phyloP scores from a whole-genome alignment of 2,888 invertebrate genomes.

The Eupithecia centaureata region DNA sequence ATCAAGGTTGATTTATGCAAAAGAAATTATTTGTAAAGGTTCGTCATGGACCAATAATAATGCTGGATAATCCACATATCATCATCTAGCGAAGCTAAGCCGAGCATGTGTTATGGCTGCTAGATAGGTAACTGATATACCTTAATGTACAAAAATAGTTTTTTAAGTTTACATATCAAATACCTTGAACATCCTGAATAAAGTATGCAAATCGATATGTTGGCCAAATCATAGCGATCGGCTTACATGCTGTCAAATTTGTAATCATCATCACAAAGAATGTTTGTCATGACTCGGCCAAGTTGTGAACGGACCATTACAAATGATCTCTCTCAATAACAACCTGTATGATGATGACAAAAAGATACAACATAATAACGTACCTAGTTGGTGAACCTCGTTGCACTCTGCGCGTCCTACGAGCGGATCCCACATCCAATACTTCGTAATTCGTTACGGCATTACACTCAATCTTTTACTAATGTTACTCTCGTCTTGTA shows the following conservation, averaged over 20 bases:
- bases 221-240: constrained; percentile 7
- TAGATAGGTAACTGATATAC: too few species aligned
- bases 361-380: neutral
- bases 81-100: too few species aligned
- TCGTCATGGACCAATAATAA: too few species aligned
- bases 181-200: too few species aligned
- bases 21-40: constrained; percentile 29
- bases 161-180: too few species aligned
- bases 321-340: neutral
- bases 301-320: neutral
- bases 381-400: constrained; percentile 3
- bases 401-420: constrained; percentile 23
- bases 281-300: neutral
- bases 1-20: constrained; percentile 10
- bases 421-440: constrained; percentile 39
- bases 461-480: constrained; percentile 27
- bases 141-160: too few species aligned
- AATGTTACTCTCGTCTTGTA: neutral
- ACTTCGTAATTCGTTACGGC: constrained; percentile 42
- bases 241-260: neutral
- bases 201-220: too few species aligned
- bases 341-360: neutral
- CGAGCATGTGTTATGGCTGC: too few species aligned
- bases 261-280: neutral
- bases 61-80: too few species aligned